Base-by-base conservation (phyloP, 2,797 vertebrate species). In the Tragelaphus oryx region DNA sequence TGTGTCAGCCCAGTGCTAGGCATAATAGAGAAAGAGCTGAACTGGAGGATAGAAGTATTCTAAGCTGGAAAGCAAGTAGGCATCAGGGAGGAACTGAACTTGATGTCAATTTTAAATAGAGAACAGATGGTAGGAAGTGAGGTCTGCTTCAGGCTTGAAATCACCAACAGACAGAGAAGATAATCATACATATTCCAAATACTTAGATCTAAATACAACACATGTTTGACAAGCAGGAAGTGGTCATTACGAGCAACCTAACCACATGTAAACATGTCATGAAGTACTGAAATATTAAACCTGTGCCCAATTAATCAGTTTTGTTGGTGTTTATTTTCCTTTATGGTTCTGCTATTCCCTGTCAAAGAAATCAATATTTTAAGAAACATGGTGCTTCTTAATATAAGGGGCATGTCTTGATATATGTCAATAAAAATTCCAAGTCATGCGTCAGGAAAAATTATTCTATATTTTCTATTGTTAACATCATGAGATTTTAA, bases 41-140 rank as follows among this genome's bases (percentile, higher is more conserved):
- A 60, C 62, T 57, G 50, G 81, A 94, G 84, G 57, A 91, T 3
- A 37, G 83, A 87, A 81, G 75, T 71, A 26, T 55, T 94, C 79
- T 88, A 96, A 88, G 92, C 91, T 24, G 37, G 84, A 75, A 89
- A 95, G 82, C 74, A 90, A 89, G 91, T 1, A 89, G 80, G 62
- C 74, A 54, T 85, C 71, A 75, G 82, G 82, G 62, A 95, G 81
- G 59, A 89, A 85, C 41, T 93, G 84, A 97, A 78, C 94, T 95
- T 71, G 71, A 62, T 89, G 71, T 95, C 71, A 91, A 68, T 93
- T 89, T 93, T 91, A 94, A 95, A 89, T 30, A 87, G 94, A 93
- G 57, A 96, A 59, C 91, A 97, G 96, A 96, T 97, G 94, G 93
- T n/a, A 74, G 54, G 59, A 96, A 96, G 84, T 37, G 30, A 65